Evolutionary conservation across 2,797 vertebrate species (phyloP).

Genomic region (Poecilia velifera): DNA sequence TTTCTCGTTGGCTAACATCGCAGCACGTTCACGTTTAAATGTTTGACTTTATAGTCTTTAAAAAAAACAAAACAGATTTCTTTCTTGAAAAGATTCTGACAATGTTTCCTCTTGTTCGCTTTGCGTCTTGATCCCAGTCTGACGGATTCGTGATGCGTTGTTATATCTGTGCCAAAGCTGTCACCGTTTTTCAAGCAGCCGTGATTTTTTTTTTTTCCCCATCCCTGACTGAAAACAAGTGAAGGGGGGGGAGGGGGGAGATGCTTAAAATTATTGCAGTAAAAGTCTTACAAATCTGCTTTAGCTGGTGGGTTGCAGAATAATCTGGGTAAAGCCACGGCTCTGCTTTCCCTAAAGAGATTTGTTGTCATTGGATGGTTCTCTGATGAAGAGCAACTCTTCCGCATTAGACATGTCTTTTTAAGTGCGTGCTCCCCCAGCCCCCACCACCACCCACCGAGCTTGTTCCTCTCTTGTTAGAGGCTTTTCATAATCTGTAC

Average conservation of each 20-base stretch:
- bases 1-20: not conserved
- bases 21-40: not conserved
- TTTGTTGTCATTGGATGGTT: constrained; percentile 63
- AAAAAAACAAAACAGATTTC: not conserved
- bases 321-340: constrained; percentile 77
- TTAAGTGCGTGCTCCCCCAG: constrained; percentile 40
- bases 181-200: constrained; percentile 34
- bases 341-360: constrained; percentile 72
- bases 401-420: constrained; percentile 71
- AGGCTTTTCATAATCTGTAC: constrained; percentile 70
- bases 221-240: not conserved
- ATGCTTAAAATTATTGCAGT: constrained; percentile 63
- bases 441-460: constrained; percentile 26
- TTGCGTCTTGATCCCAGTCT: constrained; percentile 28
- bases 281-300: constrained; percentile 76
- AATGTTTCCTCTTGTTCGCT: constrained; percentile 13
- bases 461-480: constrained; percentile 33
- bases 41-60: not conserved
- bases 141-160: constrained; percentile 28
- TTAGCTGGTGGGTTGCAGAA: constrained; percentile 66
- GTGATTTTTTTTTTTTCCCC: constrained; percentile 34
- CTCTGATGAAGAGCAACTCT: constrained; percentile 65
- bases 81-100: not conserved
- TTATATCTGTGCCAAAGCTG: constrained; percentile 45
- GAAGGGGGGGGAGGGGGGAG: not conserved